Conservation (phyloP, 2,888 invertebrate species). For the Baronia brevicornis region DNA sequence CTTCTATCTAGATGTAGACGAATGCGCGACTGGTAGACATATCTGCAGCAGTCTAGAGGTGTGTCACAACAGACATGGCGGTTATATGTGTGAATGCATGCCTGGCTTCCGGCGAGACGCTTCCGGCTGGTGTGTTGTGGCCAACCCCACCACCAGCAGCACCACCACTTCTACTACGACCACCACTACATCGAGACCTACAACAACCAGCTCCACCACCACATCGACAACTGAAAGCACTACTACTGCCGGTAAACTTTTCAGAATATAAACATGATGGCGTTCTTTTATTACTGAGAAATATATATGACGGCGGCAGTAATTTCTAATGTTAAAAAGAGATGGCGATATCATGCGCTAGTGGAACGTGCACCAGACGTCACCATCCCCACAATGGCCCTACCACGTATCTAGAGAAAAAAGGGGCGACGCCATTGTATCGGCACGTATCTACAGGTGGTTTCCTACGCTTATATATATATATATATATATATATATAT, state of each 20-base stretch:
- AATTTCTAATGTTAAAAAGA: too few species aligned
- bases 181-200: slow-evolving; percentile 26
- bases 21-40: slow-evolving; percentile 77
- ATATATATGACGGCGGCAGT: too few species aligned
- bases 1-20: slow-evolving; percentile 79
- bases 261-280: background rate
- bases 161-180: slow-evolving; percentile 20
- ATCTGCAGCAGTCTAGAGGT: slow-evolving; percentile 67
- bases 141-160: slow-evolving; percentile 19
- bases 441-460: too few species aligned
- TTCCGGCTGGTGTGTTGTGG: slow-evolving; percentile 42
- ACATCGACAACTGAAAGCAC: slow-evolving; percentile 24
- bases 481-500: too few species aligned
- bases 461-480: too few species aligned
- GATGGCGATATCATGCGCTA: too few species aligned
- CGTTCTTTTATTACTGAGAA: background rate
- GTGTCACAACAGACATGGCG: slow-evolving; percentile 88
- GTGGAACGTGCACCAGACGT: too few species aligned
- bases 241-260: slow-evolving; percentile 17
- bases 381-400: too few species aligned
- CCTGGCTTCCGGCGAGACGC: slow-evolving; percentile 82
- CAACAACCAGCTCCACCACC: slow-evolving; percentile 22
- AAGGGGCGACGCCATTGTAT: too few species aligned
- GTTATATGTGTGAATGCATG: slow-evolving; percentile 87
- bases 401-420: too few species aligned